Conservation (phyloP, 2,113 vertebrate genomes). For the Rissa tridactyla region DNA sequence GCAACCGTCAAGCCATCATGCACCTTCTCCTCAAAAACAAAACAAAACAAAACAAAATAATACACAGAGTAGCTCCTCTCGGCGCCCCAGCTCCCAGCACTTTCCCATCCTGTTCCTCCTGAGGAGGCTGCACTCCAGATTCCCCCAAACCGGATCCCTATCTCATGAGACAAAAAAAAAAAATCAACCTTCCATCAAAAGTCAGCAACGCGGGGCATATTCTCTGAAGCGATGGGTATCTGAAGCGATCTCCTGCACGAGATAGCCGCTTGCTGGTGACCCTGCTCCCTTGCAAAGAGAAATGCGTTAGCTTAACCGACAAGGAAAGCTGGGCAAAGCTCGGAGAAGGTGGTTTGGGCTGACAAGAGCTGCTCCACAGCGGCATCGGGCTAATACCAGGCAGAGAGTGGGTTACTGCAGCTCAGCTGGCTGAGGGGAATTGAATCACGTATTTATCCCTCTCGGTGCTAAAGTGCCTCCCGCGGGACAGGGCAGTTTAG, state of each 20-base stretch:
- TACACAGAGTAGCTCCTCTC: neutral
- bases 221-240: neutral
- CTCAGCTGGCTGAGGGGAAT: neutral
- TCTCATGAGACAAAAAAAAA: neutral
- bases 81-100: neutral
- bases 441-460: neutral
- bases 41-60: neutral
- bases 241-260: neutral
- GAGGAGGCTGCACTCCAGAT: neutral
- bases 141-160: neutral
- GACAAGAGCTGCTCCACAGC: neutral
- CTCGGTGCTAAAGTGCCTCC: neutral
- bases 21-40: neutral
- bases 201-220: fast-evolving
- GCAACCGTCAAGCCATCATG: fast-evolving
- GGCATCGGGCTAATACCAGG: neutral
- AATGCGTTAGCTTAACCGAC: neutral
- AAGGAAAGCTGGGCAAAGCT: neutral
- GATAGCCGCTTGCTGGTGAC: neutral
- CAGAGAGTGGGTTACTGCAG: neutral
- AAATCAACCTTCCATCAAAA: neutral
- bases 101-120: neutral
- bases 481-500: neutral
- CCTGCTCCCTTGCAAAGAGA: neutral
- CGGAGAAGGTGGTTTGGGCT: neutral